Conservation (phyloP, 1,140 invertebrate genomes). For the Dendroctonus ponderosae region DNA sequence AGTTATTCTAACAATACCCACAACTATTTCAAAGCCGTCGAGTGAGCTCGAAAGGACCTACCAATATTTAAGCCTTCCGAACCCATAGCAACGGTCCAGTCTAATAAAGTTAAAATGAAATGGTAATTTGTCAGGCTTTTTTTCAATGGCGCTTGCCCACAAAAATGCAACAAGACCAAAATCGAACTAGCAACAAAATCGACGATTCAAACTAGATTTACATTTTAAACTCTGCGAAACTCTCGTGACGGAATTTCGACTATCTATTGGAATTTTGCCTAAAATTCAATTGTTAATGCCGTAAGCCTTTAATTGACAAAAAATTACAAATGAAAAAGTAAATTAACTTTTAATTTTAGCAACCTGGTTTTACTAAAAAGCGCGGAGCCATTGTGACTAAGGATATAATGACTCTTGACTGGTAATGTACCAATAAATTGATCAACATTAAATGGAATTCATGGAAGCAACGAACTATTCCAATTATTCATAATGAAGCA, state of each 20-base stretch:
- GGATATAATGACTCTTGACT: not conserved
- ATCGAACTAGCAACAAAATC: slow-evolving; percentile 17
- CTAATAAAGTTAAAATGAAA: slow-evolving; percentile 1
- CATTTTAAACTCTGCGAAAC: slow-evolving; percentile 19
- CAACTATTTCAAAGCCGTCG: no score
- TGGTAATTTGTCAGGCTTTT: not conserved
- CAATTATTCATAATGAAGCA: not conserved
- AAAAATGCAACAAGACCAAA: slow-evolving; percentile 19
- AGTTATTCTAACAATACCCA: no score
- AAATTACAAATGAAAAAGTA: slow-evolving; percentile 7
- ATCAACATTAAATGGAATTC: not conserved
- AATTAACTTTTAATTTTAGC: not conserved
- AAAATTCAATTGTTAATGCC: slow-evolving; percentile 16
- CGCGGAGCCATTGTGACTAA: not conserved
- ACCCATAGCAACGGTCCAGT: not conserved
- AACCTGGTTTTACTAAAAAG: not conserved
- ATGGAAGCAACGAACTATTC: not conserved
- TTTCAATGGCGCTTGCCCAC: slow-evolving; percentile 2
- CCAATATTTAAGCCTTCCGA: no score
- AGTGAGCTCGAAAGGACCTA: no score
- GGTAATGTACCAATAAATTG: not conserved
- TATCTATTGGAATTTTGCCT: slow-evolving; percentile 11
- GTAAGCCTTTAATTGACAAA: slow-evolving; percentile 1
- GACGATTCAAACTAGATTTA: slow-evolving; percentile 21
- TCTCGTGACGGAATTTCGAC: slow-evolving; percentile 17